Base-by-base conservation (phyloP, 2,888 invertebrate genomes). In the Drosophila borborema region DNA sequence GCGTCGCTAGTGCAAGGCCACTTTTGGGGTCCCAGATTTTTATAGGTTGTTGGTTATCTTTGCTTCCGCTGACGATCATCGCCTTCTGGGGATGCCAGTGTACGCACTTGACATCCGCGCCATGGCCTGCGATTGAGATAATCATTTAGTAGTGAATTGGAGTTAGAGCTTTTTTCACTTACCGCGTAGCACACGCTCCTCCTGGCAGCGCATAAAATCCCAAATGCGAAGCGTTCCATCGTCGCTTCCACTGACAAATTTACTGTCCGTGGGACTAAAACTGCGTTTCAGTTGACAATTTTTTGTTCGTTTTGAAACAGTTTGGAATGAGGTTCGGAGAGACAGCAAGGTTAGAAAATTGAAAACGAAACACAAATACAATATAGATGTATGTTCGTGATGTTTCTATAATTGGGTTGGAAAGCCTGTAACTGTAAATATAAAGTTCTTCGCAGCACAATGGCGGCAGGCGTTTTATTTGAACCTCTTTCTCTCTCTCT, bases 71-170 rank as follows among this genome's bases (percentile, higher is more conserved):
- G 46, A 98, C 98, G 85, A 99, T 96, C 56, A 99, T 95, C 70
- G 97, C 97, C 94, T 99, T 99, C 89, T 98, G 97, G 1, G 99
- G 99, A 94, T 99, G 99, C 99, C 99, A 99, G 93, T 99, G 99
- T 8, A 99, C 99, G 94, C 99, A 99, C 94, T 99, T 99, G 0
- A 99, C 99, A 94, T 99, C 99, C 34, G 99, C 98, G 86, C 99
- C 99, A 92, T 99, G 99, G 82, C 99, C 97, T 96, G 6, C 14
- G 10, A 59, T 12, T 2, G 18, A 64, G 51, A 20, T 16, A n/a
- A 38, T 45, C 1, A 36, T 6, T 58, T 63, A 45, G 12, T 8
- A 7, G 1, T 14, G 14, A 10, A 20, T 14, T 10, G 0, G 7
- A 14, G 23, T n/a, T 18, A 10, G 18, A 5, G 12, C 12, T 12